A percentile compares a stretch with the other conserved stretches of the same genome.
Evolutionary conservation across 2,113 vertebrate genomes (phyloP).

Genomic region (Trogon melanurus): DNA sequence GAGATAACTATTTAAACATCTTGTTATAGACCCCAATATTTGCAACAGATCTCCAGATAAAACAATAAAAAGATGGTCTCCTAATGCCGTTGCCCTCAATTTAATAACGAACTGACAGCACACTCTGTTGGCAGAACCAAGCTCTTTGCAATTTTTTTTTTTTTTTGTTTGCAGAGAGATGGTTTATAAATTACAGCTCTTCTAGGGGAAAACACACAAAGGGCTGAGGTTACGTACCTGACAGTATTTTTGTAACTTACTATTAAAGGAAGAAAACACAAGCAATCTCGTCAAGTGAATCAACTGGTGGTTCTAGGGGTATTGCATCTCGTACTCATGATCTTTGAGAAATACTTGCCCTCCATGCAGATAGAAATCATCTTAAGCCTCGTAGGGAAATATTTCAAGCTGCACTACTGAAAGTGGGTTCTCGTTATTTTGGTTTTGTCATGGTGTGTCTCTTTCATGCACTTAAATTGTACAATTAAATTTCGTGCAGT

Average conservation of each 20-base stretch:
- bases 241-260: neutral
- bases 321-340: neutral
- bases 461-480: neutral
- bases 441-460: neutral
- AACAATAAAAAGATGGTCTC: neutral
- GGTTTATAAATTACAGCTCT: neutral
- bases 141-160: neutral
- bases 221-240: neutral
- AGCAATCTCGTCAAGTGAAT: neutral
- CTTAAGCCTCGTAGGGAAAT: neutral
- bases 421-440: neutral
- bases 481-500: neutral
- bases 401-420: neutral
- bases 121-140: slow-evolving; percentile 30
- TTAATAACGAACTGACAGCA: slow-evolving; percentile 15
- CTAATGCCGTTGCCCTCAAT: neutral
- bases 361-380: neutral
- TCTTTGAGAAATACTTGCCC: neutral
- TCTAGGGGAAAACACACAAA: neutral
- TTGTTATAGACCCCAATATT: neutral
- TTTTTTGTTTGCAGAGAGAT: neutral
- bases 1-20: slow-evolving; percentile 22
- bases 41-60: slow-evolving; percentile 16
- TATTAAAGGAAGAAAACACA: neutral
- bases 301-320: neutral